Conservation (phyloP, 2,888 invertebrate species). For the Drosophila pseudotakahashii region DNA sequence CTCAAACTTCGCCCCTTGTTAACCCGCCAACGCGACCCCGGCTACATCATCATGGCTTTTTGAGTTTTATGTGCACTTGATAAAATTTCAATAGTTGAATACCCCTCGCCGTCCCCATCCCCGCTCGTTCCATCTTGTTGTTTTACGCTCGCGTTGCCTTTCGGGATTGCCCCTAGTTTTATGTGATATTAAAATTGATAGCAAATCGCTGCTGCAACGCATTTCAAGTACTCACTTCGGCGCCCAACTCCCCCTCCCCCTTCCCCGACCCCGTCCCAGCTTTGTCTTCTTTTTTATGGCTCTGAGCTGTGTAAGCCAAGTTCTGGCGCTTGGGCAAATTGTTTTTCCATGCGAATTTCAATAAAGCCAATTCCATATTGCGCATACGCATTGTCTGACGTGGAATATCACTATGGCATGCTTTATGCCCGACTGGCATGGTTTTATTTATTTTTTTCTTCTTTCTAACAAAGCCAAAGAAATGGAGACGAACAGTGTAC, state of each 20-base stretch:
- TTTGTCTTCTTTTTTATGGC: constrained; percentile 38
- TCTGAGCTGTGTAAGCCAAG: constrained; percentile 53
- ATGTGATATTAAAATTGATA: constrained; percentile 79
- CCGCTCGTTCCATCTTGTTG: constrained; percentile 44
- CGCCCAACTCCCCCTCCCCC: constrained; percentile 2
- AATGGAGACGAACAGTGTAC: background rate
- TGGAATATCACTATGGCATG: constrained; percentile 35
- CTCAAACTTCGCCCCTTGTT: background rate
- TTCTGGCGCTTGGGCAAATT: constrained; percentile 61
- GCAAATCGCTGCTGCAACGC: constrained; percentile 69
- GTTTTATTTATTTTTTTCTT: constrained; percentile 16
- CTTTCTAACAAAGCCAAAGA: constrained; percentile 26
- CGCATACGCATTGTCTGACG: constrained; percentile 59
- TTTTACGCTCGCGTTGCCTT: constrained; percentile 66
- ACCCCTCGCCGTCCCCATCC: background rate
- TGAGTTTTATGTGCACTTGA: constrained; percentile 79
- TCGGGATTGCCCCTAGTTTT: constrained; percentile 72
- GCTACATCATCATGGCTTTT: constrained; percentile 75
- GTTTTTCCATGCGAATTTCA: constrained; percentile 74
- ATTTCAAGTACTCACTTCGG: constrained; percentile 59
- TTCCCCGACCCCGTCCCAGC: constrained; percentile 3
- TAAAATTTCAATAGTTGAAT: constrained; percentile 75
- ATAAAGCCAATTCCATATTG: constrained; percentile 72
- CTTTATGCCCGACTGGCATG: constrained; percentile 49
- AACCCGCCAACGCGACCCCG: constrained; percentile 29